Conservation (phyloP, 2,888 invertebrate genomes). For the Siphlonurus alternatus region DNA sequence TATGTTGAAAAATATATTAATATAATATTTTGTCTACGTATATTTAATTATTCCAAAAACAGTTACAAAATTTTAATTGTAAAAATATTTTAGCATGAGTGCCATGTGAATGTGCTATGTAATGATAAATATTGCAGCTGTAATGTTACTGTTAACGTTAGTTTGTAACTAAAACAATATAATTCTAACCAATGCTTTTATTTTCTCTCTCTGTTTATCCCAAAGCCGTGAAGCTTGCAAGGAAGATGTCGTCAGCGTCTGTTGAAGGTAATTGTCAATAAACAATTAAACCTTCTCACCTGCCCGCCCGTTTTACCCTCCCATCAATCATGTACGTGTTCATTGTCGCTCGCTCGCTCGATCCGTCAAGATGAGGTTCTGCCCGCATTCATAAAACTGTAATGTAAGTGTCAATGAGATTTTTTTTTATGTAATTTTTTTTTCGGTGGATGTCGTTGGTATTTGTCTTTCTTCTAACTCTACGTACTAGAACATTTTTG, state of each 20-base stretch:
- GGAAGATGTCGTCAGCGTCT: conserved; percentile 31
- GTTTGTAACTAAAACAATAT: background rate
- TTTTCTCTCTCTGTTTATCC: conserved; percentile 6
- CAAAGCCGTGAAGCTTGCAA: conserved; percentile 33
- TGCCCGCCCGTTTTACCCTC: background rate
- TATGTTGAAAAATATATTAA: background rate
- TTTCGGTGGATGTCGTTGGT: background rate
- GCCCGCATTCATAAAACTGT: background rate
- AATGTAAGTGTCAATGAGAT: background rate
- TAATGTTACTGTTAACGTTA: too few relatives aligned
- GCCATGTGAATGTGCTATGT: too few relatives aligned
- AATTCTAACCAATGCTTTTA: conserved; percentile 1
- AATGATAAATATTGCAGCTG: too few relatives aligned
- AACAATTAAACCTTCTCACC: conserved; percentile 9
- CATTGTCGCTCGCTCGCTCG: background rate
- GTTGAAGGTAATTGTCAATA: conserved; percentile 33
- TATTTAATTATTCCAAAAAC: background rate
- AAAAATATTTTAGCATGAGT: too few relatives aligned
- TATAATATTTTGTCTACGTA: background rate
- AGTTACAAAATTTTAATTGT: too few relatives aligned
- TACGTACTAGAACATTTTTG: background rate
- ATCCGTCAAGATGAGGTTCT: background rate
- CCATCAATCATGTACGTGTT: background rate
- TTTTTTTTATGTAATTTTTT: background rate
- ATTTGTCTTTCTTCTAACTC: background rate